Conservation (phyloP, 2,888 invertebrate genomes). For the Aphrophora alni region DNA sequence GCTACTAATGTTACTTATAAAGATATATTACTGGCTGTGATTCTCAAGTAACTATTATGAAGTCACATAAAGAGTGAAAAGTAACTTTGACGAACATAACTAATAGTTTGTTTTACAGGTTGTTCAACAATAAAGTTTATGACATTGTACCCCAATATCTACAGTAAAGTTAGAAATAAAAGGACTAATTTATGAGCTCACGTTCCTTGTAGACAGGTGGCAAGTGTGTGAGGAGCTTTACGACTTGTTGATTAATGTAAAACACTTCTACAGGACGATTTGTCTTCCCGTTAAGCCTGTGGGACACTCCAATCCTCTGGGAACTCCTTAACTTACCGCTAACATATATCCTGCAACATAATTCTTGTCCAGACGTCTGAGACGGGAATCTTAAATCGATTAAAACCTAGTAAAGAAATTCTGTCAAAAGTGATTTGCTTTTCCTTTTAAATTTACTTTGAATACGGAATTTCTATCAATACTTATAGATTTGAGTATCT, state of each 20-base stretch:
- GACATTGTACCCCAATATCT: too few species aligned
- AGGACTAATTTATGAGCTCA: neutral
- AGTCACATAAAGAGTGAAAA: too few species aligned
- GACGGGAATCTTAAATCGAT: neutral
- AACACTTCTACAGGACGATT: neutral
- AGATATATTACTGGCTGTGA: too few species aligned
- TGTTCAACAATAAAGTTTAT: too few species aligned
- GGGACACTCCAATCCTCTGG: neutral
- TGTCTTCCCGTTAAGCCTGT: neutral
- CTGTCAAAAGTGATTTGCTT: neutral
- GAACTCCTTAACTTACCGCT: constrained; percentile 2
- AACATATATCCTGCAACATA: neutral
- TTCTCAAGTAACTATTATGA: too few species aligned
- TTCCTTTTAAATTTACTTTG: neutral
- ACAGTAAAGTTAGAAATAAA: neutral
- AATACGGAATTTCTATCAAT: too few species aligned
- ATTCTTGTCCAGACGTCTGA: neutral
- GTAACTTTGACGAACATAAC: too few species aligned
- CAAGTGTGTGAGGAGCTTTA: neutral
- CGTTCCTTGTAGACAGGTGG: neutral
- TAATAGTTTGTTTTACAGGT: too few species aligned
- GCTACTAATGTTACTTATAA: too few species aligned
- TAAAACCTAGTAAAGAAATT: neutral
- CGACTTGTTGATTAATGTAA: constrained; percentile 1
- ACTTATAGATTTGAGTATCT: too few species aligned